phyloP scores from a whole-genome alignment of 2,888 invertebrate genomes.

The Ceriagrion tenellum region DNA sequence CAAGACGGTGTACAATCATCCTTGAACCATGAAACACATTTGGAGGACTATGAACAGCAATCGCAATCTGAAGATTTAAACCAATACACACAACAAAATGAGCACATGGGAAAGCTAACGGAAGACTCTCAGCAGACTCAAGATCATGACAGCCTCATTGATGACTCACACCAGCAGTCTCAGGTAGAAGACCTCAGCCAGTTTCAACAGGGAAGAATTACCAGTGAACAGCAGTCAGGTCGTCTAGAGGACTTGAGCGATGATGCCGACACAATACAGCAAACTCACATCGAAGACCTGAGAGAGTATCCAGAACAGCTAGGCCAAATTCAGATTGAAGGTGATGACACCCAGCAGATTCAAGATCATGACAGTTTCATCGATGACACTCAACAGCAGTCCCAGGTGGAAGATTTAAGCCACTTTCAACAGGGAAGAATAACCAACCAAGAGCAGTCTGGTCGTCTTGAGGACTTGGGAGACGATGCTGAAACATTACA shows the following conservation, averaged over 20 bases:
- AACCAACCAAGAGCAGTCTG: neutral
- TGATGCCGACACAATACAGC: neutral
- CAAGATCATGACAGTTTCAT: neutral
- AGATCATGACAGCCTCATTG: neutral
- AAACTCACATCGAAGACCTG: conserved; percentile 11
- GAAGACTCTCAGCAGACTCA: neutral
- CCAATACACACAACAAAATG: neutral
- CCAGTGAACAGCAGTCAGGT: neutral
- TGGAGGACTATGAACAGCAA: neutral
- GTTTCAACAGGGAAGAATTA: conserved; percentile 10
- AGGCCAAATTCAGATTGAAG: neutral
- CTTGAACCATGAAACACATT: neutral
- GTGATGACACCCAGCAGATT: neutral
- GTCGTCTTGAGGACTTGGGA: neutral
- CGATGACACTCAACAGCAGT: neutral
- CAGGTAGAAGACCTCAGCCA: neutral
- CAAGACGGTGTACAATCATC: neutral
- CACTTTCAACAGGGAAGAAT: neutral
- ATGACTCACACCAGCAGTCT: neutral
- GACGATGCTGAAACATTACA: neutral
- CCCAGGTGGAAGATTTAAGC: neutral
- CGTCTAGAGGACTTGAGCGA: neutral
- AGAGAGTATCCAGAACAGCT: neutral
- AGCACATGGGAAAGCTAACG: neutral
- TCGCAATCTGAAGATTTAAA: neutral